Evolutionary conservation across 2,113 vertebrate species (phyloP).

Genomic region (Xyrauchen texanus): DNA sequence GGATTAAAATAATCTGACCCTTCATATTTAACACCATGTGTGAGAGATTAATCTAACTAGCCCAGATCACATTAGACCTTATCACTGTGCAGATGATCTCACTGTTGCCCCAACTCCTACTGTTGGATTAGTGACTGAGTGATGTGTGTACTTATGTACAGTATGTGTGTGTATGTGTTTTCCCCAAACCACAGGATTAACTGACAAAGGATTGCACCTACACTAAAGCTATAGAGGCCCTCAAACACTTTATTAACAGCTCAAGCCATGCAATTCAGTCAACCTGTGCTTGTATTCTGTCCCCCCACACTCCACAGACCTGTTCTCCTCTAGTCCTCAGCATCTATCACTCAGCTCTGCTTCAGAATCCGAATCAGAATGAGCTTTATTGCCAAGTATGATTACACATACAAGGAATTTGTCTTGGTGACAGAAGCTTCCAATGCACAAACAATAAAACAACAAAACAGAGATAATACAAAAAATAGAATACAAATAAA

Average conservation of each 20-base stretch:
- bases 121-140: constrained; percentile 67
- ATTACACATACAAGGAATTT: too few relatives aligned
- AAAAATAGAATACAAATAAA: too few relatives aligned
- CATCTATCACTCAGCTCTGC: constrained; percentile 8
- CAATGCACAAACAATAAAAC: too few relatives aligned
- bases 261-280: constrained; percentile 30
- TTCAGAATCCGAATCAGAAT: background rate
- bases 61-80: constrained; percentile 73
- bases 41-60: constrained; percentile 73
- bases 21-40: constrained; percentile 75
- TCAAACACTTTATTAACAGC: constrained; percentile 33
- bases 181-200: constrained; percentile 11
- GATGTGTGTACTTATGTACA: too few relatives aligned
- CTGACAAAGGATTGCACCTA: constrained; percentile 16
- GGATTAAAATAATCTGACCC: constrained; percentile 79
- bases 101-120: constrained; percentile 54
- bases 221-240: constrained; percentile 17
- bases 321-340: background rate
- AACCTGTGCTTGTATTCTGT: background rate
- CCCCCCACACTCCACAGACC: background rate
- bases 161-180: constrained; percentile 41
- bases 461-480: too few relatives aligned
- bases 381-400: background rate
- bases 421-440: constrained; percentile 17
- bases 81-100: constrained; percentile 70